These are phyloP conservation scores for Ornithoptera alexandrae DNA, from an alignment of 2,888 invertebrate species.

Conservation along the genomic window DNA sequence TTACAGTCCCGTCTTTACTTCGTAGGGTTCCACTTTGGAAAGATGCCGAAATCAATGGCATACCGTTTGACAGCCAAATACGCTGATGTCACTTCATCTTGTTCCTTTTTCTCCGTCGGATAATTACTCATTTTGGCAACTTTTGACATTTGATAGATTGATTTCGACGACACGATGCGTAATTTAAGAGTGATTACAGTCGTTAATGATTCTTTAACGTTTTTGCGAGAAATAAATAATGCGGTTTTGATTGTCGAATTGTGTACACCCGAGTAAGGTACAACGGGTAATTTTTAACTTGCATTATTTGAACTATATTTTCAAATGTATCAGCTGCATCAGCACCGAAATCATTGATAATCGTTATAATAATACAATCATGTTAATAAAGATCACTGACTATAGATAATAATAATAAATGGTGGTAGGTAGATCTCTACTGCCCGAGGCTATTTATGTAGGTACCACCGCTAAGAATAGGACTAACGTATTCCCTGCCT, in stretches of 20 bases:
- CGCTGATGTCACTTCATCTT: conserved; percentile 30
- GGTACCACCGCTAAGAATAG: too few species aligned
- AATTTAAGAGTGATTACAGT: conserved; percentile 24
- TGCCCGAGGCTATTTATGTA: too few species aligned
- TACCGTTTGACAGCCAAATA: conserved; percentile 39
- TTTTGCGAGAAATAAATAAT: conserved; percentile 17
- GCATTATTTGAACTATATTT: neutral
- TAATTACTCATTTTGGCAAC: conserved; percentile 54
- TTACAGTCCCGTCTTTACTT: too few species aligned
- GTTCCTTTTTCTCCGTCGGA: conserved; percentile 40
- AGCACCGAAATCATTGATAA: neutral
- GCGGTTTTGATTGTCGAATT: conserved; percentile 9
- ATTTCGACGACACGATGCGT: conserved; percentile 36
- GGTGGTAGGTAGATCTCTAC: too few species aligned
- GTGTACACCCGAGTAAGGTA: neutral
- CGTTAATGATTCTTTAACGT: conserved; percentile 24
- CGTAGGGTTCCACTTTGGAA: neutral
- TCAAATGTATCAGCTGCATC: neutral
- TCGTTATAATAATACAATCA: too few species aligned
- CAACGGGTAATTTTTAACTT: neutral
- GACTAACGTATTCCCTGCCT: too few species aligned
- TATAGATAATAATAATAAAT: too few species aligned
- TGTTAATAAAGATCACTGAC: too few species aligned
- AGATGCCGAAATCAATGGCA: conserved; percentile 39
- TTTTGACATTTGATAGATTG: conserved; percentile 46